Evolutionary conservation across 2,797 vertebrate species (phyloP), one percentile per base, ranked within the genome.

Genomic region (Spea hammondii): DNA sequence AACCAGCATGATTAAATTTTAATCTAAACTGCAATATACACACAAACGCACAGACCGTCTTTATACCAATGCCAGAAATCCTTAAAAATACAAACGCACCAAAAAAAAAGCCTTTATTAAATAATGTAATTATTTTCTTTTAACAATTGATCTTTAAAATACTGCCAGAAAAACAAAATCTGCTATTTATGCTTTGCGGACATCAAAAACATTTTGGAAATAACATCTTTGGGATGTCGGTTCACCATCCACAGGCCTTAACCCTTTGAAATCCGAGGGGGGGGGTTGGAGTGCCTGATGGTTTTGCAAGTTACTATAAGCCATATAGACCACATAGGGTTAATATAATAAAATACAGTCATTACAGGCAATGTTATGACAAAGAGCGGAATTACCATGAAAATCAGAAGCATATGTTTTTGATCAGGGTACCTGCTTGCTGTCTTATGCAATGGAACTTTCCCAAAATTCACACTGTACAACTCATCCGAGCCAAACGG

Each of bases 21-120:
- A n/a, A n/a, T 72, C 54, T 66, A 78, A 70, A 70, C 76, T 57
- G 47, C 14, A 72, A 48, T 67, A 67, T 17, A 50, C 12, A n/a
- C 10, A 49, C 60, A 79, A 72, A 72, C 70, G 69, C 6, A 6
- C 13, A 44, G 57, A 7, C 6, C 47, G 49, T 73, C 64, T 72
- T 72, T 55, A 45, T n/a, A 72, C 47, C 14, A n/a, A 8, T 70
- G 62, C 62, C 70, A 79, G 65, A n/a, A 59, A 73, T 17, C 14
- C 45, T 64, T 78, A 78, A 47, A 65, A 79, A 57, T 71, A 49
- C n/a, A 66, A 11, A 6, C 9, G 10, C 14, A 48, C 59, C 11
- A 51, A 76, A 62, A 17, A 55, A 76, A 57, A 66, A 67, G 8
- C 67, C 10, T 48, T 47, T 77, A 53, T 57, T 53, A 69, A 76